Evolutionary conservation across 2,113 vertebrate species (phyloP), one percentile per base, ranked within the genome.

Genomic region (Chiloscyllium plagiosum): DNA sequence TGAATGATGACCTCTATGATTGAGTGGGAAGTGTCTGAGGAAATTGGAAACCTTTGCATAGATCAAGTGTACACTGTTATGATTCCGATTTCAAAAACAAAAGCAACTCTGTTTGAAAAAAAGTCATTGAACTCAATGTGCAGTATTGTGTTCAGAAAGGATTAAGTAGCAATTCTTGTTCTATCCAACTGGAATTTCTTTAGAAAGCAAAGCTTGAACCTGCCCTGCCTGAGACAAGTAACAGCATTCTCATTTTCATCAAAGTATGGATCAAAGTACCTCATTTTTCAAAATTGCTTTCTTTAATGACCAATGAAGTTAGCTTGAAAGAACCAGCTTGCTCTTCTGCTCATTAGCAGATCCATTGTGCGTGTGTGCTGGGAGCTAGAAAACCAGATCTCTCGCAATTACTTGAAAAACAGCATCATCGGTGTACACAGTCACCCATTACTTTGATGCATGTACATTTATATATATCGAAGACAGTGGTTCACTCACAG

Each of bases 141-240:
- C 61, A 68, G 29, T 93, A 19, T 42, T 93, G 61, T 93, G 89
- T 93, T 93, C 33, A 29, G 24, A 89, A 89, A 56, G n/a, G 61
- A 93, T 93, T 93, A 93, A 93, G 61, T 68, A 22, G 89, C 87
- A 66, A 37, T 42, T 93, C 89, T 66, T 37, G 33, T n/a, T 92
- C 52, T 65, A 92, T n/a, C n/a, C 37, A 68, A 66, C 61, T 68
- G n/a, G 17, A 68, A n/a, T 19, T 93, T 33, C 61, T 65, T 37
- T 1, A 19, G 87, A 61, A 61, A 66, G 89, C 12, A 65, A 56
- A 90, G 52, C 29, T 90, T 90, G 87, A 42, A 42, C 37, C 3
- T 42, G 4, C n/a, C 19, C 37, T 83, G 80, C 80, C 56, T 13
- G 0, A 65, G 52, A 56, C 87, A 90, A 90, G 52, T 90, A 90